Evolutionary conservation across 2,888 invertebrate genomes (phyloP).

Genomic region (Pomacea canaliculata): DNA sequence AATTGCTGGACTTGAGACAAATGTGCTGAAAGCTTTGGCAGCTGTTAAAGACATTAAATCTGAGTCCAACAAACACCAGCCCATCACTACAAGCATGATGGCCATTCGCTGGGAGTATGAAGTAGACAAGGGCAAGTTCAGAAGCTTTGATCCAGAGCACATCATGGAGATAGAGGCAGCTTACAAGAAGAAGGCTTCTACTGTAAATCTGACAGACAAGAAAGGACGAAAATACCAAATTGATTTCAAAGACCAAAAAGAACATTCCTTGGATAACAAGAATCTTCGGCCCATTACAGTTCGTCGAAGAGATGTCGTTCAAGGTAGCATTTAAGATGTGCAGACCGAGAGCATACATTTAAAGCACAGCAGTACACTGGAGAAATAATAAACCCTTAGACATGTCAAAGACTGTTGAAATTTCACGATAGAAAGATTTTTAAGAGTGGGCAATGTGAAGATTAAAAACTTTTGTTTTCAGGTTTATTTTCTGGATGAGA

Average conservation of each 20-base stretch:
- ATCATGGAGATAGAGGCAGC: conserved; percentile 14
- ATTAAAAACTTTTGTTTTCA: too few relatives aligned
- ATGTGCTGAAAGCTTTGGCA: conserved; percentile 9
- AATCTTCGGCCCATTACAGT: conserved; percentile 6
- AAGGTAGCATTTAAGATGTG: neutral
- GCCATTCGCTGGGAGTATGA: conserved; percentile 31
- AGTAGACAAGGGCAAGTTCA: conserved; percentile 24
- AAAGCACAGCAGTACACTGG: too few relatives aligned
- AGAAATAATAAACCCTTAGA: too few relatives aligned
- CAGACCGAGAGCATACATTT: too few relatives aligned
- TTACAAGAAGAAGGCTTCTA: conserved; percentile 7
- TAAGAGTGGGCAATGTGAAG: too few relatives aligned
- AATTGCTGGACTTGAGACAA: conserved; percentile 8
- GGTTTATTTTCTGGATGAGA: too few relatives aligned
- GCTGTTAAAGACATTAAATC: conserved; percentile 13
- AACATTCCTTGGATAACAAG: neutral
- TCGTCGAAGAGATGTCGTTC: conserved; percentile 15
- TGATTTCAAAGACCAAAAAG: conserved; percentile 13
- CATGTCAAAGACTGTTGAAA: too few relatives aligned
- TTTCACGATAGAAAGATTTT: too few relatives aligned
- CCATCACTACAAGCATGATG: conserved; percentile 11
- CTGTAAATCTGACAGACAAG: conserved; percentile 12
- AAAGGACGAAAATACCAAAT: conserved; percentile 14
- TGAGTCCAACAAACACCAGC: conserved; percentile 5
- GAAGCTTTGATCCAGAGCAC: conserved; percentile 27